Percentiles rank a stretch among this genome's conserved stretches.
These are phyloP conservation scores for Lydus trimaculatus DNA, from an alignment of 2,888 invertebrate genomes.

Conservation along the genomic window DNA sequence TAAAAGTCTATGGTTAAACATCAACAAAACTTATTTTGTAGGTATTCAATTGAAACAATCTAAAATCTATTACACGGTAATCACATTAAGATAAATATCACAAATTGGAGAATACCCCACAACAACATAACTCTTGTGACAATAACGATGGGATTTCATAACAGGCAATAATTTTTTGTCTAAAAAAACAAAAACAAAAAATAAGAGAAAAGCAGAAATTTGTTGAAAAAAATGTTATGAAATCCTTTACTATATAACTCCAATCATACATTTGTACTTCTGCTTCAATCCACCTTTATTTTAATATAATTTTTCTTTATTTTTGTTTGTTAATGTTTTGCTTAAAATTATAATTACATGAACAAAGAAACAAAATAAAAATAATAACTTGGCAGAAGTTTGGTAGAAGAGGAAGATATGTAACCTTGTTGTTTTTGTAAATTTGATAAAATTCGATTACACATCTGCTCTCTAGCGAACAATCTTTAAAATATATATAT, in stretches of 20 bases:
- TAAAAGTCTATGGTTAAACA: slow-evolving; percentile 61
- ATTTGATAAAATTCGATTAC: slow-evolving; percentile 3
- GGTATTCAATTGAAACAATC: slow-evolving; percentile 60
- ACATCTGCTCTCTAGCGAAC: slow-evolving; percentile 21
- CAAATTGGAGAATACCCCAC: slow-evolving; percentile 58
- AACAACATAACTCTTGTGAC: slow-evolving; percentile 52
- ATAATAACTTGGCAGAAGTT: slow-evolving; percentile 27
- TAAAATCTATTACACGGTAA: slow-evolving; percentile 60
- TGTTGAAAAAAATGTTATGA: slow-evolving; percentile 37
- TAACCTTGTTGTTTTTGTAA: slow-evolving; percentile 3
- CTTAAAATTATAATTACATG: slow-evolving; percentile 18
- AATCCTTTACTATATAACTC: slow-evolving; percentile 39
- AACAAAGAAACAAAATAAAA: slow-evolving; percentile 21
- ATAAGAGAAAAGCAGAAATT: slow-evolving; percentile 4
- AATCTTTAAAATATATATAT: slow-evolving; percentile 27
- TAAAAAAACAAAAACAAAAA: slow-evolving; percentile 14
- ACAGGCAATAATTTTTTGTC: slow-evolving; percentile 31
- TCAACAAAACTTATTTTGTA: slow-evolving; percentile 59
- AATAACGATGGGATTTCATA: slow-evolving; percentile 55
- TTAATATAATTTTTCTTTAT: too few relatives aligned
- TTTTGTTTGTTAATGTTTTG: slow-evolving; percentile 15
- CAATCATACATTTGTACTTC: slow-evolving; percentile 47
- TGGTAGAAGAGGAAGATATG: slow-evolving; percentile 23
- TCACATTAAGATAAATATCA: slow-evolving; percentile 61
- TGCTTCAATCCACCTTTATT: slow-evolving; percentile 39